A percentile compares a stretch with the other conserved stretches of the same genome.
phyloP scores from a whole-genome alignment of 1,140 invertebrate species.

The Heliconius hewitsoni region DNA sequence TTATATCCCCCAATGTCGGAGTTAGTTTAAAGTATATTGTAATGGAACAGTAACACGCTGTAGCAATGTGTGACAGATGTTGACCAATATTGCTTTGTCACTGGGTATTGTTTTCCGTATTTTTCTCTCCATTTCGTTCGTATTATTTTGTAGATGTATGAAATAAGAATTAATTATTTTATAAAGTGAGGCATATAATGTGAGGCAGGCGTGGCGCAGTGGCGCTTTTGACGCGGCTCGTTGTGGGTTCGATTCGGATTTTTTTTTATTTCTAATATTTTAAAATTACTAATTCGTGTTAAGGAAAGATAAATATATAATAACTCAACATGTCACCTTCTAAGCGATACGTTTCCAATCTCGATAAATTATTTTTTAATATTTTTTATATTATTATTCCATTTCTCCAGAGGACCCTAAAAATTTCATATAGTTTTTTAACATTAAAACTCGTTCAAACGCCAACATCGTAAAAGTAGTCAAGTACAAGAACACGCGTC shows the following conservation, averaged over 20 bases:
- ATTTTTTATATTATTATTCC: background rate
- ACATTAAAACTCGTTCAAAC: background rate
- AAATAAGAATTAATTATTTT: background rate
- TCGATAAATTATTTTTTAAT: too few species aligned
- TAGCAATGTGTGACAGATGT: conserved; percentile 28
- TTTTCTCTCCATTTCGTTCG: background rate
- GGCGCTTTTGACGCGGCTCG: too few species aligned
- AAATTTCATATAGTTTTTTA: conserved; percentile 1
- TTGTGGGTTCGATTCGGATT: background rate
- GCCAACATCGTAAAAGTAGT: conserved; percentile 6
- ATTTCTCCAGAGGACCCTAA: background rate
- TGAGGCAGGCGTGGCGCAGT: too few species aligned
- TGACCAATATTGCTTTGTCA: conserved; percentile 23
- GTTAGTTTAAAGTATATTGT: conserved; percentile 7
- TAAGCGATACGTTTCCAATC: too few species aligned
- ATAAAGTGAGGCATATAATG: too few species aligned
- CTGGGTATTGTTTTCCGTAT: conserved; percentile 10
- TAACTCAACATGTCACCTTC: too few species aligned
- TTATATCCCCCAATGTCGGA: conserved; percentile 4
- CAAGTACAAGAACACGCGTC: background rate
- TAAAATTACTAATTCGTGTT: too few species aligned
- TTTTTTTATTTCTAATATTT: too few species aligned
- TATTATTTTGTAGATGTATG: background rate
- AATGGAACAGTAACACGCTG: conserved; percentile 2
- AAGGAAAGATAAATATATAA: too few species aligned